Evolutionary conservation across 92 coral and sea anemone species (phyloP), one percentile per base, ranked within the genome.

Genomic region (Diadumene lineata): DNA sequence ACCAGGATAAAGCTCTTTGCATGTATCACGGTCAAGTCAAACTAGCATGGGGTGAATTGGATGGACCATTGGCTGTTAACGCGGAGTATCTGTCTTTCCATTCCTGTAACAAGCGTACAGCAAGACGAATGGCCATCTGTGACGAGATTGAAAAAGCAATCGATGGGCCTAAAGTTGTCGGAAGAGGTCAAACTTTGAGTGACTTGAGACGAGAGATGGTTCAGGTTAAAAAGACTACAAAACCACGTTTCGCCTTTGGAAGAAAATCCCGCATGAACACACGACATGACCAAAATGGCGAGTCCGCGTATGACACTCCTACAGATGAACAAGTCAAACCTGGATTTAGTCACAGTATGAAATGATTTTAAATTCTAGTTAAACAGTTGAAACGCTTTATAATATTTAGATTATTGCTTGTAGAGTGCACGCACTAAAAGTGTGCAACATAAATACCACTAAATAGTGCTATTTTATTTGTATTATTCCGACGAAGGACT

Each of bases 1-100:
- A 22, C 18, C 31, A 63, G 26, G 68, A 63, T 6, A 7, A 15
- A 33, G 26, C 3, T 11, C 27, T 68, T 70, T 43, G 34, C 22
- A 8, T 7, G 26, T 23, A 56, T 19, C 30, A 44, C 28, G 24
- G 46, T 27, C 23, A 78, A 68, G 77, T 78, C 34, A 50, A 78
- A 23, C 43, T 78, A 67, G 83, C 33, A 11, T 28, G 43, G 68
- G 68, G 43, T 13, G 68, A 53, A 6, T 9, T 16, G n/a, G 60
- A 22, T 8, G 60, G 25, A 23, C 22, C 60, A 53, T 16, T 16
- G n/a, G 18, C 25, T 23, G n/a, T 53, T 23, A 22, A 53, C n/a
- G 4, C 60, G n/a, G 60, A 53, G 3, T 53, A 53, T 16, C 18
- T 53, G 18, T 16, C n/a, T 16, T 53, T 53, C 60, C 60, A 53